Conservation (phyloP, 2,888 invertebrate genomes). For the Cyclophora punctaria region DNA sequence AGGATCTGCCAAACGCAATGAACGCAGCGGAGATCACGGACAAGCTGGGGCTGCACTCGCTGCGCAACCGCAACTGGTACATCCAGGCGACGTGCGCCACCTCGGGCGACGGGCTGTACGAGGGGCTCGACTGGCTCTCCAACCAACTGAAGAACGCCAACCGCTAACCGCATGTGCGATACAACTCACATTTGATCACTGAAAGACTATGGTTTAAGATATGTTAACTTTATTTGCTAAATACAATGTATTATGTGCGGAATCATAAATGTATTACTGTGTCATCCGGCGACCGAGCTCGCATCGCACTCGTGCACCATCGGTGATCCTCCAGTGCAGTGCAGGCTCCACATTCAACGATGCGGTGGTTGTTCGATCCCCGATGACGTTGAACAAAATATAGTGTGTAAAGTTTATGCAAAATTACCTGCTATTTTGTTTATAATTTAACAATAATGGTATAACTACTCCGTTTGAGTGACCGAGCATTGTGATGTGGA, state of each 20-base stretch:
- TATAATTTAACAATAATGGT: conserved; percentile 50
- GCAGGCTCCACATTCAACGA: conserved; percentile 34
- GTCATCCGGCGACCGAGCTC: conserved; percentile 59
- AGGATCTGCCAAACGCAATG: conserved; percentile 99
- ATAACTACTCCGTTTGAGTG: conserved; percentile 50
- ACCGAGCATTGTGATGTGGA: conserved; percentile 71
- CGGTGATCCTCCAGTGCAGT: conserved; percentile 31
- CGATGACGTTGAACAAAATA: conserved; percentile 67
- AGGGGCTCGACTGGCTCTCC: conserved; percentile 99
- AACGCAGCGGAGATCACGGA: conserved; percentile 99
- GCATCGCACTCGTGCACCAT: conserved; percentile 32
- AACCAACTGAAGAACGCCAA: conserved; percentile 99
- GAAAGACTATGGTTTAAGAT: conserved; percentile 75
- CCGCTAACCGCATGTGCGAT: conserved; percentile 81
- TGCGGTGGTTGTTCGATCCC: conserved; percentile 61
- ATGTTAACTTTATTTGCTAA: conserved; percentile 75
- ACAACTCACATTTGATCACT: conserved; percentile 62
- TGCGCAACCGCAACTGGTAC: conserved; percentile 98
- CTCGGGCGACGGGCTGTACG: conserved; percentile 98
- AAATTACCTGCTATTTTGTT: conserved; percentile 61
- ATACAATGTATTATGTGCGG: conserved; percentile 73
- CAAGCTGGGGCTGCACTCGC: conserved; percentile 97
- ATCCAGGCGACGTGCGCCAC: conserved; percentile 99
- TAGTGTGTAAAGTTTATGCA: conserved; percentile 68
- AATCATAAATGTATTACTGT: conserved; percentile 66